Base-by-base conservation (phyloP, 2,113 vertebrate species). In the Elanus axillaris region DNA sequence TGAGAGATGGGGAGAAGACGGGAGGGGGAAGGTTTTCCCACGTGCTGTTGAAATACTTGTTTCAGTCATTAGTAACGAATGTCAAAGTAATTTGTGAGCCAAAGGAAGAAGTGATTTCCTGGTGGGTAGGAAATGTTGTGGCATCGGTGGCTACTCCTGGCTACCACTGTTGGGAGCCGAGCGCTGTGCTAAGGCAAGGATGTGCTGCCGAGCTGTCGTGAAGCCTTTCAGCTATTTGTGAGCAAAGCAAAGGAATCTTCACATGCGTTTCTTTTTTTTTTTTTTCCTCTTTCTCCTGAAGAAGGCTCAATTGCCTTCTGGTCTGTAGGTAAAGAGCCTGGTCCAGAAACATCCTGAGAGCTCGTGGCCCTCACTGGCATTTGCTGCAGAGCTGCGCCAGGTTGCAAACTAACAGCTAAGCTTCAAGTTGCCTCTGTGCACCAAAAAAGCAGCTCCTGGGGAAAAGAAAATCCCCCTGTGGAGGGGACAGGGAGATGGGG, bases 21-120 rank as follows among this genome's bases (percentile, higher is more conserved):
- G 29, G 23, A 50, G 27, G 53, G 34, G 45, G 47, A 62, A 71
- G 76, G 90, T 78, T 89, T 93, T 96, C 89, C 88, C 82, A 71
- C 19, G 19, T 88, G 95, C 83, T 91, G 91, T 48, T 87, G 79
- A 95, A 76, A 78, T 73, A 42, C 69, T 94, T 1, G 0, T 92
- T 87, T 48, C 40, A 76, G 43, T 72, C 71, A 88, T 93, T 93
- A 92, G 76, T 55, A 87, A 92, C 2, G 0, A 91, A 75, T 6
- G 88, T 67, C 89, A 56, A 66, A 88, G 52, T 64, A 94, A 89
- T 93, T 85, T 36, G 90, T 53, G 71, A 92, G 77, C 52, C 0
- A 1, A 25, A 63, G 80, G 80, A 75, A 43, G 45, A 64, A 87
- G 60, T 31, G 83, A 34, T 93, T 83, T 50, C 53, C 71, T 38